Conservation (phyloP, 2,888 invertebrate genomes). For the Gari tellinella region DNA sequence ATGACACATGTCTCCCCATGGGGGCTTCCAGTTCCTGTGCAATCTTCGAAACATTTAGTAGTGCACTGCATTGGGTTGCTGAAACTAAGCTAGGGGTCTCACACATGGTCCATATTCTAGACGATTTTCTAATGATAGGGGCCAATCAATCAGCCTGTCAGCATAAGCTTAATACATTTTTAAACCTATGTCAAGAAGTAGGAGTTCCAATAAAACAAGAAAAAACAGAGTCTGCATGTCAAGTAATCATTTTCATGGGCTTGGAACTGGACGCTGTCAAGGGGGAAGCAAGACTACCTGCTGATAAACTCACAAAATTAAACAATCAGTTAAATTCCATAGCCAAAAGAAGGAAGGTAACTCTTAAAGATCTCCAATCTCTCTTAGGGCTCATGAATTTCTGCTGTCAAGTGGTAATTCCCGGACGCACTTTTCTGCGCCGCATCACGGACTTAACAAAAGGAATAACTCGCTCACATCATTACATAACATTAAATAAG, state of each 20-base stretch:
- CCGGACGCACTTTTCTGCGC: constrained; percentile 23
- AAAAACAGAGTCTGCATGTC: too few relatives aligned
- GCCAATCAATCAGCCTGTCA: constrained; percentile 5
- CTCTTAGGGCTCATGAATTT: constrained; percentile 27
- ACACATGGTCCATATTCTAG: constrained; percentile 28
- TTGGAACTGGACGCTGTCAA: constrained; percentile 23
- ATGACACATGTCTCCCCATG: constrained; percentile 37
- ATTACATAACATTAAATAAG: constrained; percentile 20
- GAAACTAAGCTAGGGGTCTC: background rate
- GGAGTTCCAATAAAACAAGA: constrained; percentile 30
- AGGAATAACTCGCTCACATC: constrained; percentile 11
- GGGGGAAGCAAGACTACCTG: constrained; percentile 22
- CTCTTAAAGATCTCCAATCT: constrained; percentile 25
- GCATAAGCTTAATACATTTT: background rate
- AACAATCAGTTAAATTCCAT: background rate
- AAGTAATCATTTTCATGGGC: constrained; percentile 30
- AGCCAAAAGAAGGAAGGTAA: constrained; percentile 6
- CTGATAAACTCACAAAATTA: constrained; percentile 26
- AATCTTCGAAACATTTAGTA: constrained; percentile 46
- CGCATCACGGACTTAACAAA: constrained; percentile 25
- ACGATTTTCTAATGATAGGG: constrained; percentile 24
- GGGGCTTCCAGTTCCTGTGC: constrained; percentile 35
- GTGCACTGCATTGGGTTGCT: constrained; percentile 19
- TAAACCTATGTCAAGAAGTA: constrained; percentile 6
- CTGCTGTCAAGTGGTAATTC: constrained; percentile 34